Conservation (phyloP, 2,113 vertebrate genomes). For the Gobius niger region DNA sequence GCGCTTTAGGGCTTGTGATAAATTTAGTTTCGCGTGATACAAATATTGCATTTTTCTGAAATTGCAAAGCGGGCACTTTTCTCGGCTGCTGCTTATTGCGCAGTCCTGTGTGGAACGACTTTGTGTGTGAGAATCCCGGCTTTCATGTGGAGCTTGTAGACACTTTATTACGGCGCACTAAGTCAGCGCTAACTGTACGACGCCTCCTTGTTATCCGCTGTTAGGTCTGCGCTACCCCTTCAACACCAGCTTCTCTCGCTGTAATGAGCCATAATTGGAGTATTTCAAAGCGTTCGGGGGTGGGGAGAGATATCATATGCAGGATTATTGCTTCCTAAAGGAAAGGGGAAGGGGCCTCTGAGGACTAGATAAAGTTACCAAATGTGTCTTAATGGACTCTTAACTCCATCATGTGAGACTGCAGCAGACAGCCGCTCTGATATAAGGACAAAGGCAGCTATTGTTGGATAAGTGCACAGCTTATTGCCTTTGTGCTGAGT, state of each 20-base stretch:
- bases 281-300: constrained; percentile 64
- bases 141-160: constrained; percentile 36
- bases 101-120: background rate
- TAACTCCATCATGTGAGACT: constrained; percentile 47
- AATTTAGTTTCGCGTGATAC: background rate
- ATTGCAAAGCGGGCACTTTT: background rate
- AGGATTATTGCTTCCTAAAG: constrained; percentile 61
- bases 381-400: constrained; percentile 58
- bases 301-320: constrained; percentile 53
- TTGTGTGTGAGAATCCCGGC: constrained; percentile 13
- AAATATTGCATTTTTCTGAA: background rate
- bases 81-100: background rate
- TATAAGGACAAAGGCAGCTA: constrained; percentile 24
- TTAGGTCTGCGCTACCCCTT: constrained; percentile 56
- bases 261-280: constrained; percentile 69
- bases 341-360: constrained; percentile 30
- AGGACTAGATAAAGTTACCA: constrained; percentile 55
- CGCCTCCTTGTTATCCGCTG: constrained; percentile 46
- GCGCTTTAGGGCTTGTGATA: background rate
- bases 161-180: constrained; percentile 35
- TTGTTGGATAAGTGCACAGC: constrained; percentile 6
- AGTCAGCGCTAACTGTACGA: constrained; percentile 45
- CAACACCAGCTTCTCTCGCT: constrained; percentile 57
- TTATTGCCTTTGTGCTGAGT: constrained; percentile 4
- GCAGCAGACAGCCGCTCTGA: constrained; percentile 27